Base-by-base conservation (phyloP, 1,140 invertebrate genomes). In the Aphelenchoides besseyi region DNA sequence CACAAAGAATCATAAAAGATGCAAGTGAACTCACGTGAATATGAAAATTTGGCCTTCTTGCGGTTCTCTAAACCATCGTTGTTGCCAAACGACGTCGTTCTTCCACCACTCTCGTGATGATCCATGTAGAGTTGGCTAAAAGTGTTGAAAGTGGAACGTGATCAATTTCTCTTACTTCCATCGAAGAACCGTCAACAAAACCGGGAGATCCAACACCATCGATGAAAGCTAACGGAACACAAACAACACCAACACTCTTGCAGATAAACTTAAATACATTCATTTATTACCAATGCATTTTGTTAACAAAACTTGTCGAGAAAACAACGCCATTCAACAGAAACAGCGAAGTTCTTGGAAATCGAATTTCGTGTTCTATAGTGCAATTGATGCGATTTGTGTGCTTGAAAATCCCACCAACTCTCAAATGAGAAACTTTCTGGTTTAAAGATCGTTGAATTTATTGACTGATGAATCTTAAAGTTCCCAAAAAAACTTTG, bases 1-100 rank as follows among this genome's bases (percentile, higher is more conserved):
- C 5, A 8, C 5, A 59, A 59, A 29, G 5, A 59, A 5, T 33
- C 5, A 59, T 29, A 59, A 28, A 59, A 23, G 5, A 5, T 59
- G 5, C 5, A 59, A 8, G 26, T 23, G 18, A 8, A 59, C 55
- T 59, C 23, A 59, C 55, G 55, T 59, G 18, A 59, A 59, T 33
- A 18, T 33, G 55, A 59, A 59, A 33, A 59, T 33, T 23, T 59
- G 55, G 5, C 55, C 55, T 59, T 59, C 55, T 59, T 23, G 5
- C 55, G 55, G 55, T 33, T 59, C 32, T 5, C 5, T 8, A 33
- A 29, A 59, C 55, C 26, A 59, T 33, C 55, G 5, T 33, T 28
- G 32, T 16, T 29, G 55, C 55, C 55, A 59, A 28, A 59, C 18
- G 18, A 59, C 18, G 18, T 59, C 55, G 5, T 59, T 59, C 5